Conservation (phyloP, 2,113 vertebrate species). For the Corythaixoides concolor region DNA sequence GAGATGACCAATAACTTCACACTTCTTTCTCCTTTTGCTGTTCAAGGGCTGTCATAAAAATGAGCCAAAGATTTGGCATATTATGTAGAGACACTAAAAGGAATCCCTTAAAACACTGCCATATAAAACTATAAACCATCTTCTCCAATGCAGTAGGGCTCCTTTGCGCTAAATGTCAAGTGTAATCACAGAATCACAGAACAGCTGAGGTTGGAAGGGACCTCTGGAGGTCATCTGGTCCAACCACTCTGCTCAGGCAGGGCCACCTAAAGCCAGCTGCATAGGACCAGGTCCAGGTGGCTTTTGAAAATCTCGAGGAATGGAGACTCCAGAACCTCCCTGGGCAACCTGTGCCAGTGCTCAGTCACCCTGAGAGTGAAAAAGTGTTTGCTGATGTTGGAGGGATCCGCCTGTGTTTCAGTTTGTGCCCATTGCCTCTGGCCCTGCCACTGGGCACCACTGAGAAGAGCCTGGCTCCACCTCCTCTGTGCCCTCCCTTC, state of each 20-base stretch:
- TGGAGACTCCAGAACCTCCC: background rate
- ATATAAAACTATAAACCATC: background rate
- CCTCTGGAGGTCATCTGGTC: background rate
- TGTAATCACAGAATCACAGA: background rate
- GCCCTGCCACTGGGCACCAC: background rate
- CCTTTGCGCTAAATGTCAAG: background rate
- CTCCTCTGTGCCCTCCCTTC: background rate
- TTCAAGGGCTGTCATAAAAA: background rate
- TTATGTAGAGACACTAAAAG: background rate
- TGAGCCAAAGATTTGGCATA: background rate
- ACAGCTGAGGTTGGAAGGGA: background rate
- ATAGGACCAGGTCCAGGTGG: background rate
- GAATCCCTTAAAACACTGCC: background rate
- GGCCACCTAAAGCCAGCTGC: background rate
- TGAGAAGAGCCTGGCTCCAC: background rate
- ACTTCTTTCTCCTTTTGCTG: background rate
- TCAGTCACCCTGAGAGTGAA: background rate
- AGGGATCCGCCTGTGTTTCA: background rate
- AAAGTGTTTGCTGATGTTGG: background rate
- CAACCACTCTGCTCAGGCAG: background rate
- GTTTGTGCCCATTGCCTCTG: background rate
- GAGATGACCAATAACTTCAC: background rate
- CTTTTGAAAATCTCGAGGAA: background rate
- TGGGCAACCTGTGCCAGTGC: background rate
- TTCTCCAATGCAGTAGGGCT: background rate